These are phyloP conservation scores for Odocoileus virginianus DNA, from an alignment of 2,113 vertebrate species.

Conservation along the genomic window DNA sequence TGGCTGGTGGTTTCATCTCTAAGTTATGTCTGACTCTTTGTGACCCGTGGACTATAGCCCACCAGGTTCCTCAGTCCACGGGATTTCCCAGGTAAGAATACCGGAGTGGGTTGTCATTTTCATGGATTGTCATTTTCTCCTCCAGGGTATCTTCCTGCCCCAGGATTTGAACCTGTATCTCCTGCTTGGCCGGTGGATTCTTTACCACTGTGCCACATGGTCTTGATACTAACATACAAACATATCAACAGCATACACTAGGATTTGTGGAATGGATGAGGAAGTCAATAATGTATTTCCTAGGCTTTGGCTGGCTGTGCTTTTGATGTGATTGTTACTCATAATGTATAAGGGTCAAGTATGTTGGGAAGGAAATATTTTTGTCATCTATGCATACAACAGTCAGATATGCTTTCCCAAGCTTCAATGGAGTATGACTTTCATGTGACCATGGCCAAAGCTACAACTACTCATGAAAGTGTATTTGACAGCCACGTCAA, in stretches of 20 bases:
- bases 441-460: not conserved
- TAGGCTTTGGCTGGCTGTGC: not conserved
- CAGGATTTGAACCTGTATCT: not conserved
- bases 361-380: not conserved
- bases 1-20: not conserved
- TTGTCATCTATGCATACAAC: not conserved
- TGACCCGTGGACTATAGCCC: not conserved
- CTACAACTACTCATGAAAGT: accelerated
- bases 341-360: not conserved
- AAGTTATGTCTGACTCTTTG: not conserved
- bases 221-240: accelerated
- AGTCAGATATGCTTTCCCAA: not conserved
- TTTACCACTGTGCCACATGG: not conserved
- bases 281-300: not conserved
- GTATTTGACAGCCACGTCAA: too few relatives aligned
- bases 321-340: not conserved
- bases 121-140: not conserved
- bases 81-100: not conserved
- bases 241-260: accelerated
- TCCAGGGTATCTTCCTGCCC: not conserved
- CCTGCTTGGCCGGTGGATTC: not conserved
- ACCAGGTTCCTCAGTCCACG: not conserved
- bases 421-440: not conserved
- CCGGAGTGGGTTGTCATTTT: not conserved
- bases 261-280: not conserved